Percentiles rank a stretch among this genome's conserved stretches.
These are phyloP conservation scores for Enteromius treurensis DNA, from an alignment of 2,797 vertebrate genomes.

Conservation along the genomic window DNA sequence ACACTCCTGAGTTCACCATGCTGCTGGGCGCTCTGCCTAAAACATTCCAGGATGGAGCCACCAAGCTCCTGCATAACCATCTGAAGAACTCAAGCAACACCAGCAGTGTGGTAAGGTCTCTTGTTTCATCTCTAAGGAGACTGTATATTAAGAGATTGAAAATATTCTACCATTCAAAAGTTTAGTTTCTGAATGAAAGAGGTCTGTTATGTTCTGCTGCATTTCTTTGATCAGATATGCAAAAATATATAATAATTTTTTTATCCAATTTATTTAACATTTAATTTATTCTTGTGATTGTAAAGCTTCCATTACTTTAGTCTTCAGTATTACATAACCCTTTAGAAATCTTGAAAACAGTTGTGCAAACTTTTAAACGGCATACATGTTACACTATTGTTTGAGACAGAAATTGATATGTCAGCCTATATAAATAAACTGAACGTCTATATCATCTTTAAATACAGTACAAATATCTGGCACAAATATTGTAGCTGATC, in stretches of 20 bases:
- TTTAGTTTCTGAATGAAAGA: neutral
- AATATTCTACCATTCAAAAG: neutral
- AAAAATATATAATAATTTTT: neutral
- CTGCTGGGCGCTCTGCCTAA: conserved; percentile 91
- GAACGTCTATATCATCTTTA: neutral
- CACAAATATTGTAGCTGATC: neutral
- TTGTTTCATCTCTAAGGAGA: neutral
- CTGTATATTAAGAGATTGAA: neutral
- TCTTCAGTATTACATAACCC: neutral
- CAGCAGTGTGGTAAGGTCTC: conserved; percentile 82
- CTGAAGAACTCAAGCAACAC: conserved; percentile 92
- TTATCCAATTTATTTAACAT: neutral
- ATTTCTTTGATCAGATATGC: neutral
- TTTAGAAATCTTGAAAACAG: neutral
- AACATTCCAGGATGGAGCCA: conserved; percentile 93
- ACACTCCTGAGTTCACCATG: conserved; percentile 93
- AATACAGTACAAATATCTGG: neutral
- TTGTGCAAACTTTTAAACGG: no score
- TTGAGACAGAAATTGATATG: neutral
- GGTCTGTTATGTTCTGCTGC: neutral
- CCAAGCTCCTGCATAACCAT: conserved; percentile 90
- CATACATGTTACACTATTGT: neutral
- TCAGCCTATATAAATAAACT: neutral
- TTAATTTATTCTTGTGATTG: neutral
- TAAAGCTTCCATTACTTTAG: neutral